phyloP scores from a whole-genome alignment of 2,797 vertebrate species.

The Alca torda region DNA sequence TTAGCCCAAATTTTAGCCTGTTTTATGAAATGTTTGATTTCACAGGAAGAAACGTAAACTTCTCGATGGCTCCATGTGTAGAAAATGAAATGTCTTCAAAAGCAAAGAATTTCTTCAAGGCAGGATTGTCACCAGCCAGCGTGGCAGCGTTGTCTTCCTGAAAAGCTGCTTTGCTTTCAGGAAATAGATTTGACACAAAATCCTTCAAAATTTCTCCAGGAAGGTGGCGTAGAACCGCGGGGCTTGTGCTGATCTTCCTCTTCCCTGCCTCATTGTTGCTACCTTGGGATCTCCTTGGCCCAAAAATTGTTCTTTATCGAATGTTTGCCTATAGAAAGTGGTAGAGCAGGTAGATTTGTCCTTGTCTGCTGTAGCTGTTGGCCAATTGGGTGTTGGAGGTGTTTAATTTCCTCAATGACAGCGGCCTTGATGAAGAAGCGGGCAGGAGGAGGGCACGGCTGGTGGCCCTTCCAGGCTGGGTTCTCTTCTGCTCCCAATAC shows the following conservation, averaged over 20 bases:
- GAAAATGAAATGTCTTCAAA: background rate
- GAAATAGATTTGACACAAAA: background rate
- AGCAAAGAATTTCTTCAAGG: background rate
- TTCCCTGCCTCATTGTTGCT: background rate
- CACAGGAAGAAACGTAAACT: background rate
- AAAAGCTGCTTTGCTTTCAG: background rate
- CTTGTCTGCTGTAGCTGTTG: background rate
- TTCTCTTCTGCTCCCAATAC: background rate
- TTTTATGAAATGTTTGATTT: background rate
- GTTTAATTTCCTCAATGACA: background rate
- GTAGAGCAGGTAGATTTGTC: background rate
- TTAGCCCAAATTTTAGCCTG: background rate
- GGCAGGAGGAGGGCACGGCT: background rate
- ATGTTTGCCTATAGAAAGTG: fast-evolving
- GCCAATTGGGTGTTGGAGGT: background rate
- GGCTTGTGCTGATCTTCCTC: background rate
- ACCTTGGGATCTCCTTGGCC: background rate
- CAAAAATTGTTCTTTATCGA: fast-evolving
- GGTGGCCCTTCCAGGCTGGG: background rate
- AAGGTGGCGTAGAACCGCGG: fast-evolving
- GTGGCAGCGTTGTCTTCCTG: background rate
- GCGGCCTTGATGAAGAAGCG: background rate
- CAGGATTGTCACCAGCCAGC: background rate
- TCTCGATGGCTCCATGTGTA: background rate
- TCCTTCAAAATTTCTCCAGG: background rate